Conservation (phyloP, 2,113 vertebrate genomes). For the Corvus hawaiiensis region DNA sequence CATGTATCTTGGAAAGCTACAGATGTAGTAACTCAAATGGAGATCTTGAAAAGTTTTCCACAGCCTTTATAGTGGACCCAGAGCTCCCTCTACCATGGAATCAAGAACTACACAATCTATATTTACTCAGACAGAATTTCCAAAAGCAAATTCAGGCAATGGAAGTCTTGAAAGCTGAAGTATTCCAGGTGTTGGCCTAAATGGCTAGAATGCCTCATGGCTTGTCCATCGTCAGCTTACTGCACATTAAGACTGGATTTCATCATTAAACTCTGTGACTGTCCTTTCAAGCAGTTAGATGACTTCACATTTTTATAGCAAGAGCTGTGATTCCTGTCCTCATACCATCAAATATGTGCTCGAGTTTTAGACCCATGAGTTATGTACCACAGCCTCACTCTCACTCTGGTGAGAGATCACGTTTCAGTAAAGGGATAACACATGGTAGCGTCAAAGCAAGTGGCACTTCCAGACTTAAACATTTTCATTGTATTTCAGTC, state of each 20-base stretch:
- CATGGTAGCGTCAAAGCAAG: background rate
- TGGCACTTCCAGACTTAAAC: background rate
- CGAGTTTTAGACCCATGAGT: background rate
- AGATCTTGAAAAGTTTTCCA: background rate
- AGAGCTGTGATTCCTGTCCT: background rate
- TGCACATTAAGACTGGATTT: background rate
- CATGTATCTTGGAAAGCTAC: background rate
- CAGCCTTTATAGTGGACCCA: background rate
- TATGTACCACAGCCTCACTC: background rate
- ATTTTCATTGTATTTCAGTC: constrained; percentile 71
- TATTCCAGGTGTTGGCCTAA: background rate
- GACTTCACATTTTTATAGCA: background rate
- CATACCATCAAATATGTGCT: background rate
- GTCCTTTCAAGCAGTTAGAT: background rate
- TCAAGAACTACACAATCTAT: background rate
- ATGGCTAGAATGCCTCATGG: background rate
- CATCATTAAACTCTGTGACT: background rate
- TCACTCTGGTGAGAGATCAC: background rate
- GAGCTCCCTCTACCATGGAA: background rate
- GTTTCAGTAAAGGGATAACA: background rate
- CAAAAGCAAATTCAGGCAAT: background rate
- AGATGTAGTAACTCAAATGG: background rate
- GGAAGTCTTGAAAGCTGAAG: background rate
- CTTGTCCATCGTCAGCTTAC: background rate
- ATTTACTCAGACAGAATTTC: background rate